Base-by-base conservation (phyloP, 2,888 invertebrate genomes). In the Drosophila ezoana region DNA sequence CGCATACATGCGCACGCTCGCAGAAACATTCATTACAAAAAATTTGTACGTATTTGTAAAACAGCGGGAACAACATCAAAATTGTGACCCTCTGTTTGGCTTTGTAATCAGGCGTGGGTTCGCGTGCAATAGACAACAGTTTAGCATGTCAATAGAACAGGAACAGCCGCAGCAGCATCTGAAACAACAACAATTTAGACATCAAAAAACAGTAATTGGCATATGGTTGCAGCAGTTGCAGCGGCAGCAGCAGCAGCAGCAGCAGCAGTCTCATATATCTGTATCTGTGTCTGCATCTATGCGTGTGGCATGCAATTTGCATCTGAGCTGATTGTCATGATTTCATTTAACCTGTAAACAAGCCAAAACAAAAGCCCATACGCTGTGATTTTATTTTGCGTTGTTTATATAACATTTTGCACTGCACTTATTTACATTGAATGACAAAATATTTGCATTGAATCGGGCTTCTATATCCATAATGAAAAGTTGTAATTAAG, bases 161-260 rank as follows among this genome's bases (percentile, higher is more conserved):
- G 57, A 62, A 33, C 54, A 61, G 49, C 62, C 60, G 23, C 53
- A 62, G 28, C 54, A 61, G 49, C 62, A 62, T 32, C 53, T 37
- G 14, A 54, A 68, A 56, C 54, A 65, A 65, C 64, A 63, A 57
- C 61, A 59, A 72, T 78, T 78, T 72, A 66, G 79, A 69, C 61
- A 73, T 77, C 66, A 72, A 64, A 76, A 81, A 73, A 72, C 72
- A 57, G 86, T 81, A 84, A 86, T 84, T 86, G 83, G 70, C 87
- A 75, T 70, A 66, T 59, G 45, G 53, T 33, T 64, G 40, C 47
- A 44, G 28, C 28, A 28, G 28, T 0, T 28, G 28, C 8, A 28
- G 2, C 28, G 28, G 28, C 28, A 28, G 28, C 28, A 20, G 20
- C 45, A 38, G 54, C 45, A 54, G n/a, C n/a, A 20, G 20, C 20